Evolutionary conservation across 2,797 vertebrate genomes (phyloP).

Genomic region (Glyptemys insculpta): DNA sequence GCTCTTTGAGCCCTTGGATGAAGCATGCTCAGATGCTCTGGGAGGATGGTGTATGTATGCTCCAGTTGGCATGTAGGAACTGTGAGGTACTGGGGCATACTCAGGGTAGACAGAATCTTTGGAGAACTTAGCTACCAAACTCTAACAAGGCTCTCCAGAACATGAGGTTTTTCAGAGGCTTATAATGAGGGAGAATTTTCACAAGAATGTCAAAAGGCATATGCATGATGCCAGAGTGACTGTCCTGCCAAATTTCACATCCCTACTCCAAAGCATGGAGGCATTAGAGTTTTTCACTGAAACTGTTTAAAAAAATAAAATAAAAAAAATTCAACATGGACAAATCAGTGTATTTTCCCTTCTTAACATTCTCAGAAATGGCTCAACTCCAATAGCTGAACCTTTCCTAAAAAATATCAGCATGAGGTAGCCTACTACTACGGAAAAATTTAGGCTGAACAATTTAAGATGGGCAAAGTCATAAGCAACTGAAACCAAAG

Average conservation of each 20-base stretch:
- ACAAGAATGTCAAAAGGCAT: not conserved
- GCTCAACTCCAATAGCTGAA: not conserved
- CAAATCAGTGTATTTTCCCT: rapidly evolving
- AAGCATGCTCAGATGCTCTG: not conserved
- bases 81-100: not conserved
- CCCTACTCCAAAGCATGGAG: rapidly evolving
- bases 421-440: rapidly evolving
- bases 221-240: rapidly evolving
- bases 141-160: not conserved
- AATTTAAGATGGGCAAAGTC: not conserved
- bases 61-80: rapidly evolving
- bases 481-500: rapidly evolving
- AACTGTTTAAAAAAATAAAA: not conserved
- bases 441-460: rapidly evolving
- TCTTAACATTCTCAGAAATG: rapidly evolving
- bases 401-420: rapidly evolving
- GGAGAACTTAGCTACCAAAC: not conserved
- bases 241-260: not conserved
- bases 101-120: not conserved
- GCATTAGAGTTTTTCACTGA: rapidly evolving
- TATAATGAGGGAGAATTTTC: not conserved
- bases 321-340: rapidly evolving
- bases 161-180: no score
- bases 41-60: not conserved
- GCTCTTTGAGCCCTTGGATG: not conserved